Evolutionary conservation across 1,140 invertebrate species (phyloP).

Genomic region (Hylaeus anthracinus): DNA sequence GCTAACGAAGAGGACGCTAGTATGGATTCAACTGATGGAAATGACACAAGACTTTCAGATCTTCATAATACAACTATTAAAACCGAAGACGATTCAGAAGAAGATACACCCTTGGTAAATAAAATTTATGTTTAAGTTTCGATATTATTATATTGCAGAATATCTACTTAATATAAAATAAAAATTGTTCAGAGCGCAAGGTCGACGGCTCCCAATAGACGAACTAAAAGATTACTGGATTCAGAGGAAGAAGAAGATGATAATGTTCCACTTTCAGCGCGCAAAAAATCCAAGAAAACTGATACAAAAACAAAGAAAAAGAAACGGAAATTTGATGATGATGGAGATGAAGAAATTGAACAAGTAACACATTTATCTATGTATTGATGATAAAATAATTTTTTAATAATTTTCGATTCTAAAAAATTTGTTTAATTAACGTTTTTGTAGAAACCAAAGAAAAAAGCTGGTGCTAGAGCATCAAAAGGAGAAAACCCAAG

Average conservation of each 20-base stretch:
- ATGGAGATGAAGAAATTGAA: constrained; percentile 82
- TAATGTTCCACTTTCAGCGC: constrained; percentile 85
- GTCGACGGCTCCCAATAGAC: constrained; percentile 48
- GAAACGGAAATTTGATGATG: constrained; percentile 82
- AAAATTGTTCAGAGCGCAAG: constrained; percentile 69
- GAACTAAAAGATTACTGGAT: constrained; percentile 79
- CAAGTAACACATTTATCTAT: constrained; percentile 57
- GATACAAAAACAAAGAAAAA: constrained; percentile 84
- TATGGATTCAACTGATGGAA: constrained; percentile 74
- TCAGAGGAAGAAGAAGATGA: constrained; percentile 82
- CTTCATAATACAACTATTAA: constrained; percentile 79
- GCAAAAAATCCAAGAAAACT: constrained; percentile 88
- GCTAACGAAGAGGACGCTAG: constrained; percentile 70
- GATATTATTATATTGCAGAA: neutral
- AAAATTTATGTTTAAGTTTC: constrained; percentile 4
- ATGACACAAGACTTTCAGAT: constrained; percentile 78
- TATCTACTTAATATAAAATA: constrained; percentile 28
- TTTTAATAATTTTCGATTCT: constrained; percentile 6
- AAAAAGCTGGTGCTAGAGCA: constrained; percentile 50
- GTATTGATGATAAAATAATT: neutral
- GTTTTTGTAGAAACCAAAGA: constrained; percentile 55
- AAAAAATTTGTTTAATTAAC: neutral
- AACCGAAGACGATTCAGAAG: constrained; percentile 84
- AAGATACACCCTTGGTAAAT: constrained; percentile 89
- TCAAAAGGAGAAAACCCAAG: constrained; percentile 69